Conservation (phyloP, 2,888 invertebrate species). For the Melanophora roralis region DNA sequence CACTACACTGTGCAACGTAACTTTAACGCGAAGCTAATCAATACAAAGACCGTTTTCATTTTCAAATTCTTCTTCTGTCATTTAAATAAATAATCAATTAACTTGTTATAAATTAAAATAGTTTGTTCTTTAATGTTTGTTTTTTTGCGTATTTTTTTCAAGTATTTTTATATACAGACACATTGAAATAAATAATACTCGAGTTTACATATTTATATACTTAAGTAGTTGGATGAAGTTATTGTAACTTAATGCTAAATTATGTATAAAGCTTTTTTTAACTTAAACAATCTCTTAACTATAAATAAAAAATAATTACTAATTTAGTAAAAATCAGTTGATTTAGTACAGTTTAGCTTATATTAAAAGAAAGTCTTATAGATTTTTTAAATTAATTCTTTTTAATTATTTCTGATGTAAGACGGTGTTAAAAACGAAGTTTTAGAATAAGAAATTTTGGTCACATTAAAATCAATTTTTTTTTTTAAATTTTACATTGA, state of each 20-base stretch:
- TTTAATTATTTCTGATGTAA: constrained; percentile 19
- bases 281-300: not conserved
- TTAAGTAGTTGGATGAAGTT: not conserved
- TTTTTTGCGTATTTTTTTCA: constrained; percentile 18
- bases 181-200: constrained; percentile 2
- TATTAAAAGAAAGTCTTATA: constrained; percentile 40
- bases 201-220: not conserved
- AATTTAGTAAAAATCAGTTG: not conserved
- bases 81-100: too few relatives aligned
- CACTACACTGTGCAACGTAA: too few relatives aligned
- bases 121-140: constrained; percentile 10
- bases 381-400: constrained; percentile 41
- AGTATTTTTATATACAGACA: constrained; percentile 15
- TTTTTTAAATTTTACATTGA: too few relatives aligned
- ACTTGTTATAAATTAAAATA: constrained; percentile 19
- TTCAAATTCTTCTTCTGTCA: too few relatives aligned
- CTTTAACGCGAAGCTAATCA: too few relatives aligned
- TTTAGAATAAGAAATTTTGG: too few relatives aligned
- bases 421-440: not conserved
- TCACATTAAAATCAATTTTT: too few relatives aligned
- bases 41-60: too few relatives aligned
- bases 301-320: not conserved
- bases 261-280: constrained; percentile 39
- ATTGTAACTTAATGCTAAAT: constrained; percentile 9
- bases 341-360: not conserved